Evolutionary conservation across 2,797 vertebrate genomes (phyloP).

Genomic region (Champsocephalus gunnari): DNA sequence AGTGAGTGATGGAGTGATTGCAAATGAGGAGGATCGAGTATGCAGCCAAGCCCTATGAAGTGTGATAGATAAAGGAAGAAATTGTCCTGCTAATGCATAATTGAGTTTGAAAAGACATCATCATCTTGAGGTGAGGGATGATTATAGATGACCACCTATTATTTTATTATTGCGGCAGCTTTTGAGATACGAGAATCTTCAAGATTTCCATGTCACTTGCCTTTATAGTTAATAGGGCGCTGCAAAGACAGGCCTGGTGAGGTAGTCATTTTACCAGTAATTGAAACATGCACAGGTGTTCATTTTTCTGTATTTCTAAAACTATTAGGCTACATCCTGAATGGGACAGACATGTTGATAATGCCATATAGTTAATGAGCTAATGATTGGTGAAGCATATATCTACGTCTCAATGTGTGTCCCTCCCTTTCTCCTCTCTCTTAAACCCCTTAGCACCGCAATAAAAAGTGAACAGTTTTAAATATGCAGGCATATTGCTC

Average conservation of each 20-base stretch:
- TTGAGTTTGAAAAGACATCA: constrained; percentile 84
- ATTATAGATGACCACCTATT: constrained; percentile 75
- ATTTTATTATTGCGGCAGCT: constrained; percentile 71
- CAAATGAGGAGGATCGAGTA: constrained; percentile 78
- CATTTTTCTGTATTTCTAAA: constrained; percentile 38
- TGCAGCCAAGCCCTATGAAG: constrained; percentile 75
- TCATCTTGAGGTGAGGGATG: constrained; percentile 70
- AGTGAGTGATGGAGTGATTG: constrained; percentile 83
- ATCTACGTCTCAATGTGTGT: neutral
- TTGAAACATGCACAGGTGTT: constrained; percentile 38
- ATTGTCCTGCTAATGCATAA: constrained; percentile 81
- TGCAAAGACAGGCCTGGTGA: constrained; percentile 41
- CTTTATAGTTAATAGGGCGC: constrained; percentile 63
- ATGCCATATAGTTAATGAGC: constrained; percentile 40
- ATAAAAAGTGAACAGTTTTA: constrained; percentile 19
- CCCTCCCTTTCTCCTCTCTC: neutral
- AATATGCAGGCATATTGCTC: constrained; percentile 16
- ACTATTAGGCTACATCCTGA: constrained; percentile 9
- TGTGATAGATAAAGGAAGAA: constrained; percentile 84
- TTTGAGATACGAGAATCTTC: constrained; percentile 64
- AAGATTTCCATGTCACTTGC: constrained; percentile 70
- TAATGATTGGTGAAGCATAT: constrained; percentile 47
- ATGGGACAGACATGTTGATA: constrained; percentile 32
- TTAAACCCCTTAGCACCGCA: neutral
- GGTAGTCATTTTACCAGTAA: constrained; percentile 59